Evolutionary conservation across 2,113 vertebrate species (phyloP), one percentile per base, ranked within the genome.

Genomic region (Ammodramus savannarum): DNA sequence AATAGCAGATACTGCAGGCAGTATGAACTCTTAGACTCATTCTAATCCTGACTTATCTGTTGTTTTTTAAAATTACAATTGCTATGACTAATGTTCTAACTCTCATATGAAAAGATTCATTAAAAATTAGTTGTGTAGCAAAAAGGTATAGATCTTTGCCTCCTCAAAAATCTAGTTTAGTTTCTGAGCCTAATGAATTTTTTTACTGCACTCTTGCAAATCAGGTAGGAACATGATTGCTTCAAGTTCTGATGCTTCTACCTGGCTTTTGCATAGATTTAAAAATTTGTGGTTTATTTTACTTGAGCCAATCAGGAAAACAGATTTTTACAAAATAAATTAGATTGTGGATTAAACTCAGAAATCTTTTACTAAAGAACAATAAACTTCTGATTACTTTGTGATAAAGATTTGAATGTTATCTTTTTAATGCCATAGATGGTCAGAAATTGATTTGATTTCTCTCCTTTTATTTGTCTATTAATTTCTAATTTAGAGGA

Each of bases 401-500:
- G 41, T 83, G 71, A 57, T 78, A 54, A 74, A 46, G 8, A 77
- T 65, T 68, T 36, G 22, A 81, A 75, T 62, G 41, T n/a, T 68
- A 72, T 8, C 15, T 44, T 79, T 86, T 61, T n/a, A 15, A 19
- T 66, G 31, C 20, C 81, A 20, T 69, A 27, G 59, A 48, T 20
- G 7, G 31, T 34, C 7, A 65, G 54, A 46, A 71, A 74, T 32
- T 16, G 9, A 61, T 68, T 15, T 48, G 2, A 44, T n/a, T 34
- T 12, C 1, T 1, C 12, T 5, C 3, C 10, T 20, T 66, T 58
- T 43, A 16, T n/a, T 43, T 0, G 0, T 77, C 41, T 49, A 1
- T 63, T 55, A 16, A 34, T 43, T 67, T 66, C 7, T 17, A 36
- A 21, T 29, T 57, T 46, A 44, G 72, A 91, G 8, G 10, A n/a